Evolutionary conservation across 2,888 invertebrate genomes (phyloP), one percentile per base, ranked within the genome.

Genomic region (Ellobium chinense): DNA sequence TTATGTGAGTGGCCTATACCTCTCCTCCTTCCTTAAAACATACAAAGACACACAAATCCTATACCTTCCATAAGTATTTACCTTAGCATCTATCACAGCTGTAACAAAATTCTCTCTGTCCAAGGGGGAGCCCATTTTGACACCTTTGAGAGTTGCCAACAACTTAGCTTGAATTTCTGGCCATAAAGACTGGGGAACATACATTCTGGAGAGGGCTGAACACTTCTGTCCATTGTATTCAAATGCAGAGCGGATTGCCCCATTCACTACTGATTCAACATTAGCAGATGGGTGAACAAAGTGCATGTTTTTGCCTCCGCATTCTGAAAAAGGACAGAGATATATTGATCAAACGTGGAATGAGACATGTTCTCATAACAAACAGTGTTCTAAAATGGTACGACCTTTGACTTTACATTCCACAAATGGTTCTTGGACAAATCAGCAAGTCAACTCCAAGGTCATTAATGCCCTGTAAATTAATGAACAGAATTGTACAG

Each of bases 281-380:
- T 99, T 96, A 18, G 99, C 99, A 18, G 97, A 95, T 0, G 96
- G 95, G 93, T 99, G 99, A 37, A 99, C 94, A 90, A 99, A 98
- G 93, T 99, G 99, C 93, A 97, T 99, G 94, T 99, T 99, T 93
- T 99, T 99, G 37, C 99, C 99, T 75, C 99, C 99, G 93, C 99
- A 99, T 94, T 99, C 99, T 82, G 97, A 96, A 88, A 88, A 56
- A 62, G 37, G 39, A 37, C 9, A n/a, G n/a, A n/a, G n/a, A n/a
- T n/a, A n/a, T n/a, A n/a, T n/a, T n/a, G n/a, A n/a, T n/a, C n/a
- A n/a, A n/a, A n/a, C n/a, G n/a, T n/a, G n/a, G n/a, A n/a, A n/a
- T n/a, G n/a, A n/a, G n/a, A n/a, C n/a, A n/a, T n/a, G n/a, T n/a
- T n/a, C n/a, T n/a, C n/a, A n/a, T n/a, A n/a, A n/a, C n/a, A n/a